Evolutionary conservation across 2,888 invertebrate genomes (phyloP).

Genomic region (Lagria hirta): DNA sequence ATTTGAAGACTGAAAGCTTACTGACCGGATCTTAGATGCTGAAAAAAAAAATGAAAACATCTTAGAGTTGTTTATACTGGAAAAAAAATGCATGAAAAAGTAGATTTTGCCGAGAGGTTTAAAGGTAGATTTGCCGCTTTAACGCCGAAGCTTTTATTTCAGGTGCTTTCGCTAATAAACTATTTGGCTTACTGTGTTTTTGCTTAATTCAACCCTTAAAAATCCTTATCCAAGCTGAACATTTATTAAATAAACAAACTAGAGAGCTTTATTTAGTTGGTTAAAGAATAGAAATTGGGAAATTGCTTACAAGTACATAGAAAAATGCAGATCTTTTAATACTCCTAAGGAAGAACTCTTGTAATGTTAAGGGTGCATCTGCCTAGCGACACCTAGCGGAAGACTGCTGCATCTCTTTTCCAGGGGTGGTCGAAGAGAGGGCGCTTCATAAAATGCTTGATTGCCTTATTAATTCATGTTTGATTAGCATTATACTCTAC

Average conservation of each 20-base stretch:
- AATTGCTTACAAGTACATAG: too few relatives aligned
- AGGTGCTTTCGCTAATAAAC: too few relatives aligned
- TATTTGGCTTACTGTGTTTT: too few relatives aligned
- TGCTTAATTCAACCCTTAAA: too few relatives aligned
- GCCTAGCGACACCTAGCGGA: constrained; percentile 33
- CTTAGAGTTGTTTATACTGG: constrained; percentile 34
- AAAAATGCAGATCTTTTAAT: too few relatives aligned
- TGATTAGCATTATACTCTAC: too few relatives aligned
- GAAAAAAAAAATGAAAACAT: too few relatives aligned
- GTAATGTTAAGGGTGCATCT: constrained; percentile 25
- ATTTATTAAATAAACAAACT: too few relatives aligned
- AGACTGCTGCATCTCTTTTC: constrained; percentile 27
- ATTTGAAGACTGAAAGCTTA: constrained; percentile 14
- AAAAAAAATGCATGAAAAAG: constrained; percentile 29
- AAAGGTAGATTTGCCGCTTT: not conserved
- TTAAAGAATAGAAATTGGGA: too few relatives aligned
- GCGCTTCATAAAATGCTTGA: constrained; percentile 23
- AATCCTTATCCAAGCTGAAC: too few relatives aligned
- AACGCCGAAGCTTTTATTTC: too few relatives aligned
- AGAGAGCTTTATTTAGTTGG: too few relatives aligned
- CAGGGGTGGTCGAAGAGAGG: constrained; percentile 30
- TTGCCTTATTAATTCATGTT: constrained; percentile 28
- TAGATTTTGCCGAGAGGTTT: not conserved
- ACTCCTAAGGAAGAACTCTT: constrained; percentile 21
- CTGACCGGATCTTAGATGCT: constrained; percentile 4